Evolutionary conservation across 35 echinoderm and acorn worm species (phyloP).

Genomic region (Heliocidaris erythrogramma): DNA sequence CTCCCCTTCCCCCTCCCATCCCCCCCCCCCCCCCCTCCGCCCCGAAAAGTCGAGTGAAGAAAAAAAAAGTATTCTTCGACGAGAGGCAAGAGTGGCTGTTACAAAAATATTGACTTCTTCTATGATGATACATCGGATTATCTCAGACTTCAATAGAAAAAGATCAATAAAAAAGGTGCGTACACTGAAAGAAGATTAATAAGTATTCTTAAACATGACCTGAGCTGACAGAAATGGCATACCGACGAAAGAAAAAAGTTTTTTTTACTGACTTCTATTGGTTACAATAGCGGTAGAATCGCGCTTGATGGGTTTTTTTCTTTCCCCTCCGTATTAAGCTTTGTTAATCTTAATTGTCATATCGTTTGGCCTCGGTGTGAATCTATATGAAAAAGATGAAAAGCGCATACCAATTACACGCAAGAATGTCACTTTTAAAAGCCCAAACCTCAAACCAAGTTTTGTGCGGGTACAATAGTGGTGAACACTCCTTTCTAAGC

Average conservation of each 20-base stretch:
- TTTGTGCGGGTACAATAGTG: neutral
- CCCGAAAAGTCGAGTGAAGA: too few species aligned
- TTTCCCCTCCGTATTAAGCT: neutral
- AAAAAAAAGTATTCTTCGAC: too few species aligned
- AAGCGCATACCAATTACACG: neutral
- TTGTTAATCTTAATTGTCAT: neutral
- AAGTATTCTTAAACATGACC: neutral
- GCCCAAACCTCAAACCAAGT: neutral
- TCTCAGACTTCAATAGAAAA: neutral
- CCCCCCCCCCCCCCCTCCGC: too few species aligned
- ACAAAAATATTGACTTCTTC: neutral
- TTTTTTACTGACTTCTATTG: neutral
- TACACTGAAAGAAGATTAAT: neutral
- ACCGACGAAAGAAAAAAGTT: neutral
- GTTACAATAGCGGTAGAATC: neutral
- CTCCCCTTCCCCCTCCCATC: too few species aligned
- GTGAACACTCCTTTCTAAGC: neutral
- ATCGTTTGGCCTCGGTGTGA: neutral
- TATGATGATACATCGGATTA: neutral
- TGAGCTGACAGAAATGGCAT: neutral
- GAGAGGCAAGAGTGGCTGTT: too few species aligned
- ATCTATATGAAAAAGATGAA: slow-evolving; percentile 1
- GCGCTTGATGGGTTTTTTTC: neutral
- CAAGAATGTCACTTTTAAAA: neutral
- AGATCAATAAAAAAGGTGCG: neutral